Percentiles rank a stretch among this genome's conserved stretches.
These are phyloP conservation scores for Ctena decussata DNA, from an alignment of 2,888 invertebrate genomes.

Conservation along the genomic window DNA sequence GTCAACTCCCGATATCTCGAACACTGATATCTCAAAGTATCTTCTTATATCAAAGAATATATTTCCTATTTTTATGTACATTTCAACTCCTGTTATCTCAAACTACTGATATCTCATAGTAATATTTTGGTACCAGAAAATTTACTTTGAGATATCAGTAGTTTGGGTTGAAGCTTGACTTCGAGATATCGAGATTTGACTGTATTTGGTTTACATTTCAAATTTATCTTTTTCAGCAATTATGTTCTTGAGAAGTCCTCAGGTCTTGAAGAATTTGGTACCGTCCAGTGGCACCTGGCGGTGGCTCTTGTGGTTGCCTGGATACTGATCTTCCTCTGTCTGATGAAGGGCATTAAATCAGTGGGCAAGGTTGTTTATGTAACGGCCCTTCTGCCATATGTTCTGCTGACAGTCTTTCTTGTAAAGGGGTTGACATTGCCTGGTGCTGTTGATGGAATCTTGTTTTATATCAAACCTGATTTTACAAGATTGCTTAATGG, in stretches of 20 bases:
- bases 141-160: no score
- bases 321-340: slow-evolving; percentile 82
- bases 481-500: slow-evolving; percentile 66
- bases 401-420: slow-evolving; percentile 69
- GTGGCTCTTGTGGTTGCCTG: slow-evolving; percentile 81
- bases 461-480: slow-evolving; percentile 72
- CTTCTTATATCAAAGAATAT: no score
- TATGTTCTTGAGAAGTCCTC: slow-evolving; percentile 78
- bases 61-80: no score
- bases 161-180: no score
- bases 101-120: no score
- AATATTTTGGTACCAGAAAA: no score
- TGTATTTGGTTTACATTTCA: no score
- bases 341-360: slow-evolving; percentile 83
- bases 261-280: slow-evolving; percentile 82
- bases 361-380: slow-evolving; percentile 79
- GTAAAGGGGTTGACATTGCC: slow-evolving; percentile 73
- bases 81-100: no score
- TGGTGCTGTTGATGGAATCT: slow-evolving; percentile 72
- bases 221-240: slow-evolving; percentile 73
- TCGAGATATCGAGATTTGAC: no score
- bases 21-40: no score
- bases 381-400: slow-evolving; percentile 58
- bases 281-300: slow-evolving; percentile 74
- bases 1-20: no score